phyloP scores from a whole-genome alignment of 2,888 invertebrate genomes.

The Caenorhabditis macrosperma region DNA sequence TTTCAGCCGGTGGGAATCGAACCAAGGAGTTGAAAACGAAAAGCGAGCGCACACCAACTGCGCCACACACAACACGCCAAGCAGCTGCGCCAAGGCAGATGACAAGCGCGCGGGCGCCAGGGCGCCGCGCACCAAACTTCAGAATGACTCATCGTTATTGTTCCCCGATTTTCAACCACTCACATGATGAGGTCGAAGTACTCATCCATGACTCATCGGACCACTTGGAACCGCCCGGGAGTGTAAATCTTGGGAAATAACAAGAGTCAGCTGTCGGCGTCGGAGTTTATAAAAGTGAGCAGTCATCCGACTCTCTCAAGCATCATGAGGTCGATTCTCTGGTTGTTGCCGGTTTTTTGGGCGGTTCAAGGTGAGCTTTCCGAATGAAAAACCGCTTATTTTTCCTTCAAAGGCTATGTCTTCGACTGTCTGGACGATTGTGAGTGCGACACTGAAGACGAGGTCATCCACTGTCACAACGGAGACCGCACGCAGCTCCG shows the following conservation, averaged over 20 bases:
- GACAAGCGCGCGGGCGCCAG: too few species aligned
- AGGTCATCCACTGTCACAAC: conserved; percentile 77
- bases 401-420: conserved; percentile 70
- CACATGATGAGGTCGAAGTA: neutral
- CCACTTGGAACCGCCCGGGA: neutral
- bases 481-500: conserved; percentile 66
- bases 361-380: conserved; percentile 30
- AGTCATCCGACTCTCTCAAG: neutral
- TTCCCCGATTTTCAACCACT: neutral
- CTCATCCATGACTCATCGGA: neutral
- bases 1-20: too few species aligned
- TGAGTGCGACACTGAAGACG: conserved; percentile 77
- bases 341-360: conserved; percentile 23
- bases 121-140: too few species aligned
- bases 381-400: conserved; percentile 8
- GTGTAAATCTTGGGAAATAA: neutral
- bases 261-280: neutral
- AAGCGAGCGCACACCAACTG: too few species aligned
- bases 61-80: too few species aligned
- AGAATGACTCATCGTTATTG: too few species aligned
- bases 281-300: neutral
- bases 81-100: too few species aligned
- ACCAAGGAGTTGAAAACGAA: too few species aligned
- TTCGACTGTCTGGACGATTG: conserved; percentile 76
- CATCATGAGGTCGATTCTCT: conserved; percentile 30